These are phyloP conservation scores for Polypterus senegalus DNA, from an alignment of 2,113 vertebrate genomes.

Conservation along the genomic window DNA sequence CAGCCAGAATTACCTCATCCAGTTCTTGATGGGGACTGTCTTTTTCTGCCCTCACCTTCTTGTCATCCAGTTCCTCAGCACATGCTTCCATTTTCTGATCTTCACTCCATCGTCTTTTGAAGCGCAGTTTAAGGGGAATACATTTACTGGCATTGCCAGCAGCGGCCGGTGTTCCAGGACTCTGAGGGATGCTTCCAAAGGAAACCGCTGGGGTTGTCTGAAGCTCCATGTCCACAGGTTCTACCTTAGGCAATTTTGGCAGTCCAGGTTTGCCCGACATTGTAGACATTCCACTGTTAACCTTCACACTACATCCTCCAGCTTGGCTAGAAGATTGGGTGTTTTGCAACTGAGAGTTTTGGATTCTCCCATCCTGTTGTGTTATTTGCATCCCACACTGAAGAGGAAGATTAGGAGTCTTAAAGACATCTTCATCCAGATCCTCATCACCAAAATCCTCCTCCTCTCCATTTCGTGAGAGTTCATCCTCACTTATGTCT, in stretches of 20 bases:
- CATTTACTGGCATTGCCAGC: slow-evolving; percentile 40
- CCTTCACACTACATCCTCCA: neutral
- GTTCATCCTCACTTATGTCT: slow-evolving; percentile 71
- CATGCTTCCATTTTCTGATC: slow-evolving; percentile 76
- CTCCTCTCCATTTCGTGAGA: slow-evolving; percentile 30
- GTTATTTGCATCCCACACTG: neutral
- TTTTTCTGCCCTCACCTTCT: slow-evolving; percentile 58
- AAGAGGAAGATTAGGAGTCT: slow-evolving; percentile 43
- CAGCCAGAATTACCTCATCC: slow-evolving; percentile 23
- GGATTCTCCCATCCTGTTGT: neutral
- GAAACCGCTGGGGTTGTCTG: neutral
- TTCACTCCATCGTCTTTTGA: slow-evolving; percentile 83
- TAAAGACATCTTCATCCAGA: slow-evolving; percentile 75
- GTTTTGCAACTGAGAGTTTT: neutral
- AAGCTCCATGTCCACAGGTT: neutral
- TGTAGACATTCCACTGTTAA: no score
- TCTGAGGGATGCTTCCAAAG: neutral
- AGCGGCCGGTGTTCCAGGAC: slow-evolving; percentile 23
- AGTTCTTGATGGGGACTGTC: slow-evolving; percentile 22
- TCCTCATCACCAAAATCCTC: slow-evolving; percentile 49
- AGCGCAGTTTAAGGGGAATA: slow-evolving; percentile 79
- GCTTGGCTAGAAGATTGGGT: neutral
- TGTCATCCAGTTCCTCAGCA: slow-evolving; percentile 52
- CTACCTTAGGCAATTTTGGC: neutral
- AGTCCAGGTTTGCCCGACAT: slow-evolving; percentile 1